Evolutionary conservation across 2,888 invertebrate genomes (phyloP).

Genomic region (Cantharis lateralis): DNA sequence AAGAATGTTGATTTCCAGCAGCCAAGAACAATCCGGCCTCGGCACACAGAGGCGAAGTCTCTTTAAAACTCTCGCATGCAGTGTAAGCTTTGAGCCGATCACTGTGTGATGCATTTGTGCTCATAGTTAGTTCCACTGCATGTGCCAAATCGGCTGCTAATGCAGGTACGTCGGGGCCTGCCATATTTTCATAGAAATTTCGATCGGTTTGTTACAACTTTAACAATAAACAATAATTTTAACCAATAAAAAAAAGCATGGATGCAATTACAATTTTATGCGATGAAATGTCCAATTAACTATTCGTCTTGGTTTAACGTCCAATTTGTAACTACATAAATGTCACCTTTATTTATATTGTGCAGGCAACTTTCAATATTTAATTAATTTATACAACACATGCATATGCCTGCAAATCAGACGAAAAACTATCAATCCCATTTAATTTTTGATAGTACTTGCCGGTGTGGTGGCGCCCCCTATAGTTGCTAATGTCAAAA

Average conservation of each 20-base stretch:
- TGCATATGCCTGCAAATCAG: not conserved
- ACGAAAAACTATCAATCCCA: not conserved
- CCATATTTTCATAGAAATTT: conserved; percentile 45
- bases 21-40: conserved; percentile 84
- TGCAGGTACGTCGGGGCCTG: conserved; percentile 67
- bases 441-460: not conserved
- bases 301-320: not conserved
- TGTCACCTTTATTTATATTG: not conserved
- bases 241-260: conserved; percentile 29
- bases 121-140: conserved; percentile 82
- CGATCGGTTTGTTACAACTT: not conserved
- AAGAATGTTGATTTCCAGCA: conserved; percentile 72
- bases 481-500: not conserved
- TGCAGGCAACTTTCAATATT: not conserved
- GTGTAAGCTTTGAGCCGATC: conserved; percentile 82
- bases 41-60: conserved; percentile 85
- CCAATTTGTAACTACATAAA: not conserved
- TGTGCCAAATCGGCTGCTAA: conserved; percentile 78
- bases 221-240: conserved; percentile 4
- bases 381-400: not conserved
- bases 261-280: not conserved
- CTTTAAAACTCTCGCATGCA: conserved; percentile 84
- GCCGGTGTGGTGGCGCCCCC: not conserved
- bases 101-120: conserved; percentile 75
- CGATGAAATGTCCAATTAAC: not conserved